Evolutionary conservation across 92 coral and sea anemone genomes (phyloP), one percentile per base, ranked within the genome.

Genomic region (Phenganax stokvisi): DNA sequence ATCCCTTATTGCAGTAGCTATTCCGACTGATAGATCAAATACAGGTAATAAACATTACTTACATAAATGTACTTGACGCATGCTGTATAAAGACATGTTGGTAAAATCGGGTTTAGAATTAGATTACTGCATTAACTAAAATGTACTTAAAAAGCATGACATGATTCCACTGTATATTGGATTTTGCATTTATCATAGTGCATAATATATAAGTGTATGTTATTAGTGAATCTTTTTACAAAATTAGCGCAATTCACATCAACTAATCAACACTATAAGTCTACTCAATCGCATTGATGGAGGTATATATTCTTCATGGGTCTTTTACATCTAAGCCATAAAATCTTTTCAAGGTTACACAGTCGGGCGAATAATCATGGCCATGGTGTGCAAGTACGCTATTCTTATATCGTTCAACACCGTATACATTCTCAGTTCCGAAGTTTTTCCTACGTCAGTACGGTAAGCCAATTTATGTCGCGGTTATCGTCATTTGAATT

Each of bases 381-480:
- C 97, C 2, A 83, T 93, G 83, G 56, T 85, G 16, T 96, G 97
- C 79, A 93, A 93, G 78, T 91, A 91, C 60, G 91, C 93, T 51
- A 85, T 93, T 68, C 89, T 91, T 91, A 79, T 89, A 44, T 93
- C 97, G 30, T 93, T 93, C 78, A 91, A 93, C 83, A 96, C 97
- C 31, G 88, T 91, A 25, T 93, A 91, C 70, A 96, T 93, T 68
- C 91, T 88, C 77, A 89, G 93, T 20, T 74, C 97, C 28, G 97
- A 93, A 68, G 82, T 93, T 59, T 93, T 91, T 74, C 97, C 97
- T 5, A 93, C 97, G 6, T 96, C 92, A 12, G 91, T 93, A 27
- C 88, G 96, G 97, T 93, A 67, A 72, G 96, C 56, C 10, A 17
- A 10, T 10, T 59, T 79, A 60, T 28, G 56, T 28, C 54, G 29